Evolutionary conservation across 2,113 vertebrate species (phyloP), one percentile per base, ranked within the genome.

Genomic region (Oostethus manadensis): DNA sequence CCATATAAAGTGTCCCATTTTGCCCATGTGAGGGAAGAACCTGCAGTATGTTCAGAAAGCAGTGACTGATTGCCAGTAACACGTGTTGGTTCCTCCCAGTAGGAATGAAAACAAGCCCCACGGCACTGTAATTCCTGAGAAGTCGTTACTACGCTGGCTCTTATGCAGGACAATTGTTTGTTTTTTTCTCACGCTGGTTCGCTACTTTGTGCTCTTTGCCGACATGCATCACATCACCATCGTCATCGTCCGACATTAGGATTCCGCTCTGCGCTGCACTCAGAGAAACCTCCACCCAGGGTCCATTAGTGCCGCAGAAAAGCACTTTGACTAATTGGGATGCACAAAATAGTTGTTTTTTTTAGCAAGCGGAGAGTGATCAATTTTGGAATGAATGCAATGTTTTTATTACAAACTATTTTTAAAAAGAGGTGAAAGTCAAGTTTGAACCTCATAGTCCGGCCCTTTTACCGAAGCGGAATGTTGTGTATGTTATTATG

Each of bases 311-410:
- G 17, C 53, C 50, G 9, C 42, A 45, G 45, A 67, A 80, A 82
- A 82, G 80, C 83, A 80, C 82, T 86, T 70, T 79, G 65, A 61
- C 68, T 80, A 83, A 86, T 83, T 83, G 76, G 72, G 80, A 83
- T 60, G 51, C 63, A 49, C 46, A 17, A 73, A 64, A 80, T 69
- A 73, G 22, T 46, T 54, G 47, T 64, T 71, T 79, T 47, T 71
- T 77, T 49, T 22, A 47, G 58, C 1, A 56, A 65, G 69, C 33
- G 11, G 3, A 11, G 13, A 11, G 38, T 42, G 38, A 14, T 42
- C 38, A 21, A 62, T 61, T 49, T 20, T 57, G 26, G 10, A 58
- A 42, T 66, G 45, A 42, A 68, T 38, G 3, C 45, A 66, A 44
- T 20, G 17, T 64, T 50, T 20, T 51, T 57, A n/a, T 50, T 4